These are phyloP conservation scores for Acanthopleura granulata DNA, from an alignment of 2,888 invertebrate genomes.

Conservation along the genomic window DNA sequence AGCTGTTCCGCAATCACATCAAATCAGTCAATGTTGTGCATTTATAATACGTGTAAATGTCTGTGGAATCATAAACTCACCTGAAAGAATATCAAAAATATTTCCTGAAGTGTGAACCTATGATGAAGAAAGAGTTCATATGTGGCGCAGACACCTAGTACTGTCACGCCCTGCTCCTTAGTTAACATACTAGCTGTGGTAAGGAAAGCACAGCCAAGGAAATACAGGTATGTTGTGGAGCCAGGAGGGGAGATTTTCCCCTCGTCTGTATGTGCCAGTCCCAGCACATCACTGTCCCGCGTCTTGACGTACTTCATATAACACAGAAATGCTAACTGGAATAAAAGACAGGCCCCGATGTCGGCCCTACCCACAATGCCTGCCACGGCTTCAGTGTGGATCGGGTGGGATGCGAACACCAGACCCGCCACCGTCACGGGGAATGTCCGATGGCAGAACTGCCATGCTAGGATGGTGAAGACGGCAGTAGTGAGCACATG, in stretches of 20 bases:
- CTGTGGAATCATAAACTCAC: background rate
- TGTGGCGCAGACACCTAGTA: slow-evolving; percentile 88
- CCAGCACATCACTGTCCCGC: slow-evolving; percentile 29
- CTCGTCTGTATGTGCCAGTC: slow-evolving; percentile 13
- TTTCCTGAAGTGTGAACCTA: slow-evolving; percentile 43
- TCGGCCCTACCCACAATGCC: slow-evolving; percentile 92
- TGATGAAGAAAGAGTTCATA: slow-evolving; percentile 83
- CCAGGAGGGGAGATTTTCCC: slow-evolving; percentile 25
- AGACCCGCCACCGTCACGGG: slow-evolving; percentile 82
- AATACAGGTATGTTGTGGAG: slow-evolving; percentile 69
- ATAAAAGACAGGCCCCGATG: slow-evolving; percentile 90
- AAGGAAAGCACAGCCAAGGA: slow-evolving; percentile 77
- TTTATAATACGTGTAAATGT: too few relatives aligned
- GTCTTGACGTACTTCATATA: slow-evolving; percentile 75
- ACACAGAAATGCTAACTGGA: slow-evolving; percentile 86
- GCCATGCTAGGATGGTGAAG: slow-evolving; percentile 82
- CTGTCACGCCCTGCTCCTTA: slow-evolving; percentile 96
- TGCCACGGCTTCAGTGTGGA: slow-evolving; percentile 97
- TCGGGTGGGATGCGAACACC: slow-evolving; percentile 93
- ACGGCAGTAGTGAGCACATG: slow-evolving; percentile 88
- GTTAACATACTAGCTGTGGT: slow-evolving; percentile 88
- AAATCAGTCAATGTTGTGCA: too few relatives aligned
- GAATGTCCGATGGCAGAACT: slow-evolving; percentile 46
- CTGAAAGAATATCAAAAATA: background rate
- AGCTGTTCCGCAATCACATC: too few relatives aligned